A percentile compares a stretch with the other conserved stretches of the same genome.
phyloP scores from a whole-genome alignment of 2,113 vertebrate genomes.

The Sebastes schlegelii region DNA sequence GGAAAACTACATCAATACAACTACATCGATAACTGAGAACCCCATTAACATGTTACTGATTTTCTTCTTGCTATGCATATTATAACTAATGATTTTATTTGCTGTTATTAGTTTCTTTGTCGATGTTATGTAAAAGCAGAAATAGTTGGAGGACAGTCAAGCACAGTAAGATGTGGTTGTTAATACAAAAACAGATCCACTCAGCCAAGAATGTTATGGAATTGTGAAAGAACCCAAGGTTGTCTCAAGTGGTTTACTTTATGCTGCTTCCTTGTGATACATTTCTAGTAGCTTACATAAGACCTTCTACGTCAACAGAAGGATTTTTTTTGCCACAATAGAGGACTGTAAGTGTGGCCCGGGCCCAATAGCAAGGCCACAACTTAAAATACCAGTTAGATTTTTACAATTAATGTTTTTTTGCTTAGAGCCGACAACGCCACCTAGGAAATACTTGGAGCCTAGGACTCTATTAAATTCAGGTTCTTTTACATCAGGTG shows the following conservation, averaged over 20 bases:
- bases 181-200: conserved; percentile 6
- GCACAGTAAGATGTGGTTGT: conserved; percentile 4
- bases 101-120: not conserved
- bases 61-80: not conserved
- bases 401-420: too few species aligned
- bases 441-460: too few species aligned
- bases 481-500: too few species aligned
- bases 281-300: conserved; percentile 36
- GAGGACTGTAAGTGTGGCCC: not conserved
- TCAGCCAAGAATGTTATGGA: conserved; percentile 7
- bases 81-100: not conserved
- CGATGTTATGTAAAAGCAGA: too few species aligned
- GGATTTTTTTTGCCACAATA: conserved; percentile 1
- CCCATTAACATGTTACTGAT: not conserved
- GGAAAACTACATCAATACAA: conserved; percentile 3
- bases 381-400: too few species aligned
- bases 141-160: not conserved
- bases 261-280: conserved; percentile 25
- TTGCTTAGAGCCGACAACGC: too few species aligned
- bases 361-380: too few species aligned
- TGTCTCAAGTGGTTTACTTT: conserved; percentile 7
- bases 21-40: not conserved
- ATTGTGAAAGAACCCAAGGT: conserved; percentile 3
- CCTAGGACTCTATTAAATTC: too few species aligned
- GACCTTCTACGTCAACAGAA: conserved; percentile 28